Evolutionary conservation across 2,797 vertebrate genomes (phyloP), one percentile per base, ranked within the genome.

Genomic region (Glossophaga mutica): DNA sequence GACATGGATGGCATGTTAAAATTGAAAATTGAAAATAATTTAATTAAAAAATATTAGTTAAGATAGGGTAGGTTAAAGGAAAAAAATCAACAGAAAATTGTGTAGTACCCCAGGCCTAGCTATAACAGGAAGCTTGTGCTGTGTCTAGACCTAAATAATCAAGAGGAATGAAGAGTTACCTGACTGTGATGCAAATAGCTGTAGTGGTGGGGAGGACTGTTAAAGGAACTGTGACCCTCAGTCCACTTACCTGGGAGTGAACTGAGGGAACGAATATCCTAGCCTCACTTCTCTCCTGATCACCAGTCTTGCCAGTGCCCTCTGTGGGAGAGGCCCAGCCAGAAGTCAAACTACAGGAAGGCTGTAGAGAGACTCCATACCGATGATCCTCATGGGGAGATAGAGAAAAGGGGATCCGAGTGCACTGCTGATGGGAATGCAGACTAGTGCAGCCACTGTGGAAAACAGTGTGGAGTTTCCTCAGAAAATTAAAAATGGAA

Each of bases 11-110:
- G 2, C 15, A 50, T 39, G 18, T 2, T 85, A 67, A 94, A 90
- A 65, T 44, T 9, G 10, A 57, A 37, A 52, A 55, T 4, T 44
- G 37, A 89, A 21, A 34, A 34, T 48, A 82, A 70, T 39, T 71
- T 87, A 82, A 46, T 55, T 89, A 59, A 90, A 9, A 22, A 26
- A n/a, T 82, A 70, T 55, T 85, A 82, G 12, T 82, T 52, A 87
- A 78, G 15, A 1, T 74, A 14, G 22, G 5, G 22, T 10, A 87
- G 7, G 15, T 55, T 87, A 57, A 57, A 57, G 19, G 16, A 32
- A 21, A 67, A 34, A 67, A 42, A 57, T 67, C 29, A 52, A 3
- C 5, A 76, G 73, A 26, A 42, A 70, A 83, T 12, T 85, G 14
- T 76, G 15, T 15, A 32, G 15, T 26, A 67, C 11, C 59, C 3